phyloP scores from a whole-genome alignment of 2,797 vertebrate species.

The Anas georgica region DNA sequence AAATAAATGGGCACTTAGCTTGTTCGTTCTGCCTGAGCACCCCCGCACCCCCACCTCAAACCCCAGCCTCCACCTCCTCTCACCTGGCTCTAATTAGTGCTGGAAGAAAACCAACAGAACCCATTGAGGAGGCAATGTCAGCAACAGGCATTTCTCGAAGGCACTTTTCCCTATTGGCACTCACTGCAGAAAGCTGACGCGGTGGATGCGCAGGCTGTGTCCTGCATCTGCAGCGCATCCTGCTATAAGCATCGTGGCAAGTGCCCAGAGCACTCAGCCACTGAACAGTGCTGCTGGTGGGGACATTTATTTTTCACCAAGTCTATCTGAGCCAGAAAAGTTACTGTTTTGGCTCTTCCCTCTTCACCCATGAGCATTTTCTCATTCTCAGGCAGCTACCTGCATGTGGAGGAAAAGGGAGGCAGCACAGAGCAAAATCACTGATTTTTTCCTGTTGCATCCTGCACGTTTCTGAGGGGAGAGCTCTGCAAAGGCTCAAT shows the following conservation, averaged over 20 bases:
- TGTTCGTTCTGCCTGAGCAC: not conserved
- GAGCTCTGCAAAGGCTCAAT: slow-evolving; percentile 70
- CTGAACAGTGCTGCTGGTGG: not conserved
- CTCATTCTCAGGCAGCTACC: slow-evolving; percentile 46
- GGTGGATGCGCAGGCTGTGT: not conserved
- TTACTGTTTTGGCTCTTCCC: slow-evolving; percentile 42
- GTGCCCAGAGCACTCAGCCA: not conserved
- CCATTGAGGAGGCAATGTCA: not conserved
- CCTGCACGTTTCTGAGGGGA: slow-evolving; percentile 51
- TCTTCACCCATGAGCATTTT: slow-evolving; percentile 24
- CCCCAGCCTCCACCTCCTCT: not conserved
- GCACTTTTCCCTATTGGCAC: not conserved
- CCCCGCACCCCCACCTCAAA: not conserved
- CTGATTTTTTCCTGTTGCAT: slow-evolving; percentile 68
- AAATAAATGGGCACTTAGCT: not conserved
- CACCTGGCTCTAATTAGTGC: not conserved
- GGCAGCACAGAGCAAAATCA: slow-evolving; percentile 55
- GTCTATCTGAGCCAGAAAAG: slow-evolving; percentile 56
- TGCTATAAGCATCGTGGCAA: rapidly evolving
- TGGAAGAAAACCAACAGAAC: not conserved
- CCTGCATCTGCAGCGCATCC: not conserved
- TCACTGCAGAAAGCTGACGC: rapidly evolving
- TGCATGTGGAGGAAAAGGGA: slow-evolving; percentile 55
- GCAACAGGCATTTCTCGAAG: not conserved
- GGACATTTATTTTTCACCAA: slow-evolving; percentile 2